Conservation (phyloP, 2,113 vertebrate species). For the Callaeas wilsoni region DNA sequence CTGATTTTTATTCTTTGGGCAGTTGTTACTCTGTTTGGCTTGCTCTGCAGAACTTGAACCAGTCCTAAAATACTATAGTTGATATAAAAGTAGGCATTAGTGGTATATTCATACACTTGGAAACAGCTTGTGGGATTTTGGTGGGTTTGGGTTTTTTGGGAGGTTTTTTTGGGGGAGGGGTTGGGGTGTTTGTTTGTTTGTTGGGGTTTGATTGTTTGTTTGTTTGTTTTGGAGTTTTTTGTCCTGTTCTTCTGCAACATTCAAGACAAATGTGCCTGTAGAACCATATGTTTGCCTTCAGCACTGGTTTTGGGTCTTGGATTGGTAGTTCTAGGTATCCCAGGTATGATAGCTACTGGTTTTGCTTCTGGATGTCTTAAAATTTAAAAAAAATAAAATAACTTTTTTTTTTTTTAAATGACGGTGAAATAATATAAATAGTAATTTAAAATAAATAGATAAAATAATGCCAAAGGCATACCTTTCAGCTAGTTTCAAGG, state of each 20-base stretch:
- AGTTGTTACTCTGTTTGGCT: background rate
- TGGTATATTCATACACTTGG: background rate
- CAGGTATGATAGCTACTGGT: background rate
- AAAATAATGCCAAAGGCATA: background rate
- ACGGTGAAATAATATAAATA: background rate
- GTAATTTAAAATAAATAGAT: background rate
- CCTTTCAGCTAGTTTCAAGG: background rate
- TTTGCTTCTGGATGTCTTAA: background rate
- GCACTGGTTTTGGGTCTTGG: background rate
- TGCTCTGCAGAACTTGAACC: background rate
- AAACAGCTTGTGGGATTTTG: background rate
- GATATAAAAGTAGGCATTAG: background rate
- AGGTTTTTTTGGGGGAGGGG: background rate
- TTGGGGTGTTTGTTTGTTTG: background rate
- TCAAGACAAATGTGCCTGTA: background rate
- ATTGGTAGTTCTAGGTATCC: background rate
- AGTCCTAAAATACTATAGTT: background rate
- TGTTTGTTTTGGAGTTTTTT: background rate
- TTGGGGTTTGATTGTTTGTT: background rate
- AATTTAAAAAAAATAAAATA: background rate
- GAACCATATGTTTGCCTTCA: background rate
- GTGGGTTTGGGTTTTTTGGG: too few relatives aligned
- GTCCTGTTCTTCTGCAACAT: background rate
- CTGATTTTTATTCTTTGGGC: background rate
- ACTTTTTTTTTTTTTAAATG: background rate